Evolutionary conservation across 2,888 invertebrate species (phyloP).

Genomic region (Tetramorium bicarinatum): DNA sequence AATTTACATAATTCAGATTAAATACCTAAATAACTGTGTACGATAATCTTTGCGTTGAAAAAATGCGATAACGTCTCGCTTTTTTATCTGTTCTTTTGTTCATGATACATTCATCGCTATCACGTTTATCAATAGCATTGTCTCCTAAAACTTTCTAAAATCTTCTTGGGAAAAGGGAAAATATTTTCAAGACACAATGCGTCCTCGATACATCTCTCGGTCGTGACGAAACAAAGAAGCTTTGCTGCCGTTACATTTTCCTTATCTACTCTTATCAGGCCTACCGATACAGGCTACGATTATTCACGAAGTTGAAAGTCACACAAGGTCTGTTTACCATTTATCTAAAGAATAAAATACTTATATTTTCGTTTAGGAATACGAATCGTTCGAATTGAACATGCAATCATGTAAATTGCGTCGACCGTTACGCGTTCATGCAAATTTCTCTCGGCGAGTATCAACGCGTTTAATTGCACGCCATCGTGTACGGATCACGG

Average conservation of each 20-base stretch:
- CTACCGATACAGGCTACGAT: neutral
- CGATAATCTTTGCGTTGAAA: neutral
- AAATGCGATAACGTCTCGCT: neutral
- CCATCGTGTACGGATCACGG: neutral
- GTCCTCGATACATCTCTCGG: neutral
- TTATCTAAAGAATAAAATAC: neutral
- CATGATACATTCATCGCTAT: neutral
- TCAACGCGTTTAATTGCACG: conserved; percentile 12
- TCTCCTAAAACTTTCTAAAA: neutral
- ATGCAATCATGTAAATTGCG: neutral
- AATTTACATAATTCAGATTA: neutral
- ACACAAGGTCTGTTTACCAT: neutral
- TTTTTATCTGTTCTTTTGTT: neutral
- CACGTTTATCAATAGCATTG: neutral
- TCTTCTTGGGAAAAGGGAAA: neutral
- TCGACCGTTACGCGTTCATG: neutral
- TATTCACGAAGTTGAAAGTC: conserved; percentile 4
- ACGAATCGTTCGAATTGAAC: neutral
- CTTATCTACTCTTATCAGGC: conserved; percentile 16
- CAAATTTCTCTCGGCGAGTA: neutral
- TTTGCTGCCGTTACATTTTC: neutral
- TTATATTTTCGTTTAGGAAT: neutral
- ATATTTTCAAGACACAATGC: neutral
- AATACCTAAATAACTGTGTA: neutral
- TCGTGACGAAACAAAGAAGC: neutral